phyloP scores from a whole-genome alignment of 1,140 invertebrate genomes.

The Drosophila tani region DNA sequence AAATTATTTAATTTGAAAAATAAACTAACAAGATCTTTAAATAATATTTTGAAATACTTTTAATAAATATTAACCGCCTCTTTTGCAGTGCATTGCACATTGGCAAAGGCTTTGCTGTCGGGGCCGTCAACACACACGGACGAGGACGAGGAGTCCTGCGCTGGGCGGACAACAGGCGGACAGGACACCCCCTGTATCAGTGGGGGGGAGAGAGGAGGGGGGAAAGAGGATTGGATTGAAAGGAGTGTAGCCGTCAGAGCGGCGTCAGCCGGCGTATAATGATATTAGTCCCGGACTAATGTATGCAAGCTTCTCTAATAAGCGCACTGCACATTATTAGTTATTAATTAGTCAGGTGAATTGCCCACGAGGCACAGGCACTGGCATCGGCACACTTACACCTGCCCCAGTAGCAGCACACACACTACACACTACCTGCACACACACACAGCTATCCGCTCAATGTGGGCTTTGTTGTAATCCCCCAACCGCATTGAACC shows the following conservation, averaged over 20 bases:
- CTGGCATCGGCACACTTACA: slow-evolving; percentile 1
- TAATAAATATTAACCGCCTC: no score
- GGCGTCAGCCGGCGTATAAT: slow-evolving; percentile 51
- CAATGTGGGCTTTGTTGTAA: slow-evolving; percentile 52
- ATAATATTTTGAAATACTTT: no score
- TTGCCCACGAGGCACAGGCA: slow-evolving; percentile 38
- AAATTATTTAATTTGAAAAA: no score
- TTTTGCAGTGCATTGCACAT: background rate
- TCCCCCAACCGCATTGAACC: slow-evolving; percentile 46
- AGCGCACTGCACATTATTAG: slow-evolving; percentile 82
- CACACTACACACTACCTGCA: background rate
- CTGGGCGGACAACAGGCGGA: background rate
- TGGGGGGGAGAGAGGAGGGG: no score
- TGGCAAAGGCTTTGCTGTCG: slow-evolving; percentile 18
- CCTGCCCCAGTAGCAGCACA: background rate
- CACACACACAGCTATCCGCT: background rate
- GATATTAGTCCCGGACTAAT: slow-evolving; percentile 74
- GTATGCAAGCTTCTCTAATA: slow-evolving; percentile 74
- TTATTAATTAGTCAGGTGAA: slow-evolving; percentile 76
- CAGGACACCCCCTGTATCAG: no score
- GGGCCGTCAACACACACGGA: slow-evolving; percentile 9
- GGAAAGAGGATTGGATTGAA: background rate
- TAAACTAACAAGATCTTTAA: background rate
- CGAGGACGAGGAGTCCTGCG: background rate
- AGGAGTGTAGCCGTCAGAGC: background rate